Evolutionary conservation across 2,113 vertebrate genomes (phyloP), one percentile per base, ranked within the genome.

Genomic region (Echinops telfairi): DNA sequence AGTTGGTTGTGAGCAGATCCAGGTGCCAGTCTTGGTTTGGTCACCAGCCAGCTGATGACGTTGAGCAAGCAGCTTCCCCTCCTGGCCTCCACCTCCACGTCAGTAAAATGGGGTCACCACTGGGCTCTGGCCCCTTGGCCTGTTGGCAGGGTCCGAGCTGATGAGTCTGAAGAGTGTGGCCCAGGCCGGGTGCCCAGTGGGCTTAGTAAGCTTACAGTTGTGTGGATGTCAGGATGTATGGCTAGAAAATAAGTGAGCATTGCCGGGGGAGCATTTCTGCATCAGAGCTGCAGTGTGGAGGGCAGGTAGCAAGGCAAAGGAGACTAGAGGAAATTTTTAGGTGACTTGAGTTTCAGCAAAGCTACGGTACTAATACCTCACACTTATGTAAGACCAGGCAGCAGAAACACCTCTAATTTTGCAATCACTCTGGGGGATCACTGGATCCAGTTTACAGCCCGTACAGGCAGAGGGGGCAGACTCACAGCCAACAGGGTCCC

Each of bases 381-480:
- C 10, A 5, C 20, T 57, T 5, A 5, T 4, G 2, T 36, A 11
- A n/a, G 10, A 17, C n/a, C 29, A 22, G 27, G 75, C 0, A 3
- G 66, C 23, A 38, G 64, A 40, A 12, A 6, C 70, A 19, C 22
- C 7, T 62, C 60, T 19, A 62, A 12, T n/a, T 60, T 79, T 19
- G 9, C 1, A 0, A 1, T 40, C 6, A 36, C 14, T 17, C 43
- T 4, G 9, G 70, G 43, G 78, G 33, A 22, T 23, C n/a, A 1
- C 5, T 23, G 40, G 68, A 20, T 20, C 23, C 90, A 81, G 47
- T 89, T 89, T 38, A 53, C 20, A 84, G 81, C 58, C 31, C 36
- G 47, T 40, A 40, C n/a, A 80, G 73, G 58, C 33, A 36, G 53
- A 81, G 38, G 58, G 66, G 25, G 6, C 29, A 33, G 36, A 62